Evolutionary conservation across 2,888 invertebrate genomes (phyloP).

Genomic region (Ophion ventricosus): DNA sequence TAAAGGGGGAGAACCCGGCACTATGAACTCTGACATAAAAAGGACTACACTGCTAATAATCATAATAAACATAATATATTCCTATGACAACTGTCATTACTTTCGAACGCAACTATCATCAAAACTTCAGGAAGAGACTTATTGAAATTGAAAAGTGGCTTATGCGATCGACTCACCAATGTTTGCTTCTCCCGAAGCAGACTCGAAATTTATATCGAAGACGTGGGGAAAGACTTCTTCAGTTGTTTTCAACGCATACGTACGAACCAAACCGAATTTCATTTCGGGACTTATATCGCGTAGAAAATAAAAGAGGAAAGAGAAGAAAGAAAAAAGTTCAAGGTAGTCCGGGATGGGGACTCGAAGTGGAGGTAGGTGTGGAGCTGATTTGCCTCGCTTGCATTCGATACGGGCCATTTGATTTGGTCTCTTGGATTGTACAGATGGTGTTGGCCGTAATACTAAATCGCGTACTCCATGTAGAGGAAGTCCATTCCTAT

Average conservation of each 20-base stretch:
- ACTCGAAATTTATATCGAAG: neutral
- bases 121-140: too few species aligned
- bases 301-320: constrained; percentile 41
- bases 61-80: too few species aligned
- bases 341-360: constrained; percentile 40
- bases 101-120: too few species aligned
- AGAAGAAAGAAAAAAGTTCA: constrained; percentile 25
- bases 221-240: neutral
- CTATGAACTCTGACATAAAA: too few species aligned
- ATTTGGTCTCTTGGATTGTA: constrained; percentile 62
- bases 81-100: too few species aligned
- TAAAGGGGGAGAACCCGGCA: too few species aligned
- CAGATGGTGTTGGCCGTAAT: constrained; percentile 63
- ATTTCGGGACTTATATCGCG: constrained; percentile 30
- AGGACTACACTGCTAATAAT: too few species aligned
- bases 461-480: constrained; percentile 36
- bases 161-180: neutral
- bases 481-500: constrained; percentile 71
- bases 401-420: constrained; percentile 73
- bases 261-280: constrained; percentile 56
- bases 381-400: constrained; percentile 65
- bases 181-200: neutral
- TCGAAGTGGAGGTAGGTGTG: constrained; percentile 10
- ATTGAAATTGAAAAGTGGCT: neutral
- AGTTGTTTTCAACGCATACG: constrained; percentile 1